Evolutionary conservation across 2,797 vertebrate genomes (phyloP).

Genomic region (Atherinosoma microstoma): DNA sequence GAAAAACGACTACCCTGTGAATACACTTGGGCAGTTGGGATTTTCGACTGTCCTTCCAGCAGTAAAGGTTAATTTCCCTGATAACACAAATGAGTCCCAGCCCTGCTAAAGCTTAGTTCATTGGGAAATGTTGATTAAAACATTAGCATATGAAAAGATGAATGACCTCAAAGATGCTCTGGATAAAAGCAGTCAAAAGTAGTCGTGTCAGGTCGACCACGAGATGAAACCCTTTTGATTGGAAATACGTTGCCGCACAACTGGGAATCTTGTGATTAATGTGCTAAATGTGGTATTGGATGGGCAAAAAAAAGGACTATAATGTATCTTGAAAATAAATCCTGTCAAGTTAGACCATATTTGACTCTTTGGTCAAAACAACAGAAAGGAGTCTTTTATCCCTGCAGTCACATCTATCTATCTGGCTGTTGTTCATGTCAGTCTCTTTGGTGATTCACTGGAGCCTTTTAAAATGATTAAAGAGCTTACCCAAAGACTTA

Average conservation of each 20-base stretch:
- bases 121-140: conserved; percentile 74
- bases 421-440: conserved; percentile 38
- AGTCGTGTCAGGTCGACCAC: conserved; percentile 61
- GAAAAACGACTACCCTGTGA: not conserved
- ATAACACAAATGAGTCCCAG: conserved; percentile 70
- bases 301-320: not conserved
- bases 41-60: conserved; percentile 56
- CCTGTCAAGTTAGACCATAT: conserved; percentile 21
- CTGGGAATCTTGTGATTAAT: conserved; percentile 47
- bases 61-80: conserved; percentile 72
- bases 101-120: conserved; percentile 57
- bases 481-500: conserved; percentile 30
- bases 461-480: conserved; percentile 65
- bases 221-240: conserved; percentile 49
- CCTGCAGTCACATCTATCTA: conserved; percentile 20
- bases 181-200: conserved; percentile 76
- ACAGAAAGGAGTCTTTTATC: conserved; percentile 18
- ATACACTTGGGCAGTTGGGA: conserved; percentile 11
- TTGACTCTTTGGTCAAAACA: conserved; percentile 25
- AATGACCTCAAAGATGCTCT: conserved; percentile 73
- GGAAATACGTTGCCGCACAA: conserved; percentile 34
- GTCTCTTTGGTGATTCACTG: conserved; percentile 40
- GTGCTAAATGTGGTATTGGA: conserved; percentile 22
- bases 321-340: conserved; percentile 15
- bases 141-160: conserved; percentile 82